Percentiles rank a stretch among this genome's conserved stretches.
Conservation (phyloP, 2,888 invertebrate genomes). For the Folsomia candida region DNA sequence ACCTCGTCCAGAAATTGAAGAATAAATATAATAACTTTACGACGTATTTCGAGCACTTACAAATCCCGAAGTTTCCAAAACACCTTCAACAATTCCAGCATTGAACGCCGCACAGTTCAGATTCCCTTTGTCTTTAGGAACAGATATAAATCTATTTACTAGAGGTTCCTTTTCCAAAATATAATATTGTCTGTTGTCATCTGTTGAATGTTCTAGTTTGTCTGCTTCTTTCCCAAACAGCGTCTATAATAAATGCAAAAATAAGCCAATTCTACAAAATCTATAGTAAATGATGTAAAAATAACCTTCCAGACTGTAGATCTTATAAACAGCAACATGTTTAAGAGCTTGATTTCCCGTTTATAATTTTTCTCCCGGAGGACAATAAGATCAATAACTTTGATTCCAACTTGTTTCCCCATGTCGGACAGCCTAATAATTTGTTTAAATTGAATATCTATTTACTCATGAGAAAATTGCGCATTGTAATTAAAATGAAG, state of each 20-base stretch:
- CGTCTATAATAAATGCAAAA: conserved; percentile 61
- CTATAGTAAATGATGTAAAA: too few species aligned
- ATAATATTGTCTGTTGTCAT: conserved; percentile 96
- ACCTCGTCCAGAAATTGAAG: too few species aligned
- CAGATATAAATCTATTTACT: conserved; percentile 94
- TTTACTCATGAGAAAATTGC: too few species aligned
- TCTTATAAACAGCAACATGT: conserved; percentile 92
- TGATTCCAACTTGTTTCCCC: conserved; percentile 90
- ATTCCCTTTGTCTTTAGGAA: conserved; percentile 95
- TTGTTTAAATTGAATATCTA: too few species aligned
- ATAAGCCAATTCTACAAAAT: conserved; percentile 1
- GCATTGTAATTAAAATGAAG: too few species aligned
- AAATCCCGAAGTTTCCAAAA: conserved; percentile 90
- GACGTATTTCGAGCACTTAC: conserved; percentile 68
- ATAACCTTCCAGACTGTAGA: conserved; percentile 92
- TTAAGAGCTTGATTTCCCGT: conserved; percentile 89
- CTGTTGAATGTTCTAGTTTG: conserved; percentile 96
- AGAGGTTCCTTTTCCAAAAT: conserved; percentile 97
- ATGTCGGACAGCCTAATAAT: conserved; percentile 79
- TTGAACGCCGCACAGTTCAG: conserved; percentile 98
- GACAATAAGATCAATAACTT: conserved; percentile 89
- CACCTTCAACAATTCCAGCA: conserved; percentile 95
- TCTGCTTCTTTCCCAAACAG: conserved; percentile 98
- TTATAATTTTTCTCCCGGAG: conserved; percentile 90
- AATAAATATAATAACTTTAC: conserved; percentile 7